phyloP scores from a whole-genome alignment of 2,888 invertebrate genomes.

The Cheilosia urbana region DNA sequence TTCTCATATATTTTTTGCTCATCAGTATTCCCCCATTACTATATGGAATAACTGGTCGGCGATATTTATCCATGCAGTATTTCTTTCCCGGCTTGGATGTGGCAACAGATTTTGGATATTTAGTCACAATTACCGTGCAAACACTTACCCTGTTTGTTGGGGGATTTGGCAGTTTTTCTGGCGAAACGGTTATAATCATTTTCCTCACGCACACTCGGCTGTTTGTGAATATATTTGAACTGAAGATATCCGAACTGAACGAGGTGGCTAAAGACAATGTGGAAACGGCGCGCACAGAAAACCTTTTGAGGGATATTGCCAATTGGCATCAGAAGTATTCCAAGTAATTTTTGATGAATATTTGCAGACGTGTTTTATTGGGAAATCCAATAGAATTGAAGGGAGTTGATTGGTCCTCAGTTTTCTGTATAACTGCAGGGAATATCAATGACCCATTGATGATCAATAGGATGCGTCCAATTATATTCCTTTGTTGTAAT shows the following conservation, averaged over 20 bases:
- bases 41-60: slow-evolving; percentile 31
- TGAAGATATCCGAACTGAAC: slow-evolving; percentile 76
- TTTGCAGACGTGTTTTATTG: background rate
- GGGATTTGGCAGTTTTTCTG: slow-evolving; percentile 76
- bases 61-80: slow-evolving; percentile 76
- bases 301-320: slow-evolving; percentile 67
- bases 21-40: background rate
- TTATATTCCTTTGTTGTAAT: background rate
- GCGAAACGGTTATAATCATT: slow-evolving; percentile 76
- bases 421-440: too few species aligned
- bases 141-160: slow-evolving; percentile 57
- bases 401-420: background rate
- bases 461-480: background rate
- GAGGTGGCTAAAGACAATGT: background rate
- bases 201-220: slow-evolving; percentile 72
- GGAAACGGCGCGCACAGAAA: background rate
- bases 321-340: slow-evolving; percentile 76
- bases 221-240: slow-evolving; percentile 76
- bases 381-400: background rate
- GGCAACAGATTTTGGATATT: slow-evolving; percentile 70
- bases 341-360: background rate
- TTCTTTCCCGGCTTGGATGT: slow-evolving; percentile 76
- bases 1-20: background rate
- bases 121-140: slow-evolving; percentile 73
- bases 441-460: background rate